Percentiles rank a stretch among this genome's conserved stretches.
Conservation (phyloP, 2,797 vertebrate genomes). For the Thamnophis elegans region DNA sequence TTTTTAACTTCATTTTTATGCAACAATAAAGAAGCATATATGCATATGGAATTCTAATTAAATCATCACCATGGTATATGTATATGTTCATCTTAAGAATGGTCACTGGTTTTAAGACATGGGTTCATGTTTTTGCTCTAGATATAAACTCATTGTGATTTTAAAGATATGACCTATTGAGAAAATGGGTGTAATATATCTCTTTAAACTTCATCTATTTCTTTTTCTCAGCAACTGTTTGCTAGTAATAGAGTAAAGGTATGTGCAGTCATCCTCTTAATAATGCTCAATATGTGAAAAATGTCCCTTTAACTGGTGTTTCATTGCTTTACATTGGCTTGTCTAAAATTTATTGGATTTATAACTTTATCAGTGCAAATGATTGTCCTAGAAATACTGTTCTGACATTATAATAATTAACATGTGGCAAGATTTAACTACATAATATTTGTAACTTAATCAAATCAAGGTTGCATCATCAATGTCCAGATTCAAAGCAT, state of each 20-base stretch:
- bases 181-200: background rate
- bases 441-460: constrained; percentile 33
- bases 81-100: background rate
- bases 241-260: background rate
- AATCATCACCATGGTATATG: background rate
- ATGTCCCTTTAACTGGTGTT: constrained; percentile 10
- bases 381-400: constrained; percentile 35
- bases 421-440: constrained; percentile 30
- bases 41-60: background rate
- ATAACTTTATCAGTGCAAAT: constrained; percentile 5
- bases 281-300: constrained; percentile 22
- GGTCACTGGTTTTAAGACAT: background rate
- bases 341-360: constrained; percentile 39
- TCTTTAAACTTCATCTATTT: background rate
- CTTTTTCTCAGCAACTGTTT: constrained; percentile 9
- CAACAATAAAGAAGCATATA: background rate
- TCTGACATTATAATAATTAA: constrained; percentile 41
- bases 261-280: constrained; percentile 7
- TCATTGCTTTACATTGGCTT: constrained; percentile 17
- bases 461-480: constrained; percentile 19
- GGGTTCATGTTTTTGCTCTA: background rate
- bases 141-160: background rate
- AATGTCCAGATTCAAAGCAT: background rate
- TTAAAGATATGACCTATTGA: background rate
- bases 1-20: background rate